Conservation (phyloP, 2,888 invertebrate genomes). For the Andricus quercusramuli region DNA sequence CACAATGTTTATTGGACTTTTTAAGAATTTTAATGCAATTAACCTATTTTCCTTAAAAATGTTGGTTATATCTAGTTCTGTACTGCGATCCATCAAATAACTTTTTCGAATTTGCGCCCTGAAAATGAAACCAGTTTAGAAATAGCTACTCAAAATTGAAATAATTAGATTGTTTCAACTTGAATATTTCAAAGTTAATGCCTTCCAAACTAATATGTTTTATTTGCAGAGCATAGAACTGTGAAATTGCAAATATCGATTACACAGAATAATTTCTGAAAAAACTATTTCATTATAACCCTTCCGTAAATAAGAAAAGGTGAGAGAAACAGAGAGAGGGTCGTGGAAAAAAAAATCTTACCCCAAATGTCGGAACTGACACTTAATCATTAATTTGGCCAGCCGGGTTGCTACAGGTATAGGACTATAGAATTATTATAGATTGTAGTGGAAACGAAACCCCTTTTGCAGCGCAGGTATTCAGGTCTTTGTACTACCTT, state of each 20-base stretch:
- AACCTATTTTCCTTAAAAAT: no score
- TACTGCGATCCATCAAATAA: no score
- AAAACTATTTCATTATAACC: slow-evolving; percentile 8
- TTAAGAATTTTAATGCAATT: no score
- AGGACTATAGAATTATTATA: slow-evolving; percentile 40
- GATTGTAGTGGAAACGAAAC: slow-evolving; percentile 55
- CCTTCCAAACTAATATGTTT: no score
- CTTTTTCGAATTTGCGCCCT: no score
- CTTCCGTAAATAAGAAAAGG: slow-evolving; percentile 42
- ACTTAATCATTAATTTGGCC: slow-evolving; percentile 78
- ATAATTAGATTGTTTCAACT: no score
- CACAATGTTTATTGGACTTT: no score
- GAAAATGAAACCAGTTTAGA: no score
- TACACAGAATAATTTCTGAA: neutral
- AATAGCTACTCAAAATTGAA: no score
- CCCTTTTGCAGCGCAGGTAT: slow-evolving; percentile 73
- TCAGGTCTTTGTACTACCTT: slow-evolving; percentile 61
- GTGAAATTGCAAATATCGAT: neutral
- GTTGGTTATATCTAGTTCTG: no score
- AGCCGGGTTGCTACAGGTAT: slow-evolving; percentile 69
- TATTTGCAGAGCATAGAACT: no score
- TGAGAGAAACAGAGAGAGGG: slow-evolving; percentile 42
- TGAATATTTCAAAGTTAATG: no score
- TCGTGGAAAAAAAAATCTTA: slow-evolving; percentile 54
- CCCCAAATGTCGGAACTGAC: slow-evolving; percentile 73